phyloP scores from a whole-genome alignment of 2,113 vertebrate species.

The Hippocampus abdominalis region DNA sequence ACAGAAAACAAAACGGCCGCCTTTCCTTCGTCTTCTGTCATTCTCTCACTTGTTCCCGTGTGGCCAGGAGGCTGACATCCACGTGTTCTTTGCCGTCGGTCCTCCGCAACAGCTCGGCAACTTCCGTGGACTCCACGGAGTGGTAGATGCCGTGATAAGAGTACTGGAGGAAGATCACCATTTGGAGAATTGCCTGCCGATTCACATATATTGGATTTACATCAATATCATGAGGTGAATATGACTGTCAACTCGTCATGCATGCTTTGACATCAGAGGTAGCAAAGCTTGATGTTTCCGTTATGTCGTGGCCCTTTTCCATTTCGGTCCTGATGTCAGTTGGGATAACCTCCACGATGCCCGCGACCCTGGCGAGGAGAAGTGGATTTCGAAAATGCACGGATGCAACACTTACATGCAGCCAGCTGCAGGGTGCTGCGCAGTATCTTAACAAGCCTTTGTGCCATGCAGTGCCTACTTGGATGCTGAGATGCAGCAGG shows the following conservation, averaged over 20 bases:
- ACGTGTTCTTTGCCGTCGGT: conserved; percentile 47
- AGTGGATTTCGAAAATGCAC: background rate
- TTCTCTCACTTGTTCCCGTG: conserved; percentile 71
- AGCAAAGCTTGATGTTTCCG: too few species aligned
- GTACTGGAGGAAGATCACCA: conserved; percentile 44
- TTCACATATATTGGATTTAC: background rate
- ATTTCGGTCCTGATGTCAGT: conserved; percentile 19
- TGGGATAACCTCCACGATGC: too few species aligned
- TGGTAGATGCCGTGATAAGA: conserved; percentile 49
- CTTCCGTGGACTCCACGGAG: conserved; percentile 44
- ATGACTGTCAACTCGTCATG: background rate
- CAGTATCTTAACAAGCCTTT: conserved; percentile 61
- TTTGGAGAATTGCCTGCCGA: conserved; percentile 55
- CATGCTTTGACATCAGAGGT: conserved; percentile 1
- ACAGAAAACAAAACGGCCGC: background rate
- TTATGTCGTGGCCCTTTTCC: background rate
- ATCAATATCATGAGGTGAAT: background rate
- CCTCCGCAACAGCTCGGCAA: conserved; percentile 61
- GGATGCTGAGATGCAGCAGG: conserved; percentile 63
- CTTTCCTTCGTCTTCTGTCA: background rate
- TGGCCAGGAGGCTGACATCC: conserved; percentile 60
- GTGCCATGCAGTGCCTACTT: conserved; percentile 50
- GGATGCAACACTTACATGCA: conserved; percentile 69
- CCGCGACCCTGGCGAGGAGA: too few species aligned
- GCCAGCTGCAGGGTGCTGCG: conserved; percentile 61